These are phyloP conservation scores for Drosophila neutralis DNA, from an alignment of 2,888 invertebrate genomes.

Conservation along the genomic window DNA sequence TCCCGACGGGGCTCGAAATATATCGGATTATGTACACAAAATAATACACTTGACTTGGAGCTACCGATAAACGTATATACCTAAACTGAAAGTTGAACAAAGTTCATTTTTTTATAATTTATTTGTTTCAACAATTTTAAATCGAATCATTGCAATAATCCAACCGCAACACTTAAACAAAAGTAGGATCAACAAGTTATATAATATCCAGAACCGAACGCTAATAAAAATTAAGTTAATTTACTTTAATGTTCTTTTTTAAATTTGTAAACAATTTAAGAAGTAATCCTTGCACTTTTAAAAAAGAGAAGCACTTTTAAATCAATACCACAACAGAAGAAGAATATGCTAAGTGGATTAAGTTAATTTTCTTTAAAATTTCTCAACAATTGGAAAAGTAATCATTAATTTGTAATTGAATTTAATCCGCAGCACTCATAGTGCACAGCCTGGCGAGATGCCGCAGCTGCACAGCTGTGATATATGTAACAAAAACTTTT, in stretches of 20 bases:
- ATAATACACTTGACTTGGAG: background rate
- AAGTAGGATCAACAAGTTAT: background rate
- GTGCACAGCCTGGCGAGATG: constrained; percentile 79
- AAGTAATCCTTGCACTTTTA: background rate
- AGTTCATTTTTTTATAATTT: too few relatives aligned
- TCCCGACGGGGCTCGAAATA: background rate
- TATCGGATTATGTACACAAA: background rate
- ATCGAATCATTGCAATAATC: background rate
- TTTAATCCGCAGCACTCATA: constrained; percentile 77
- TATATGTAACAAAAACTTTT: constrained; percentile 88
- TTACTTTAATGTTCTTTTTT: background rate
- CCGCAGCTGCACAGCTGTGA: constrained; percentile 87
- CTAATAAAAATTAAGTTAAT: background rate
- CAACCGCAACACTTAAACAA: background rate
- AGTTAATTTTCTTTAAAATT: background rate
- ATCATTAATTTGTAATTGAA: background rate
- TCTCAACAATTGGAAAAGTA: background rate
- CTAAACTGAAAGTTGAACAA: background rate
- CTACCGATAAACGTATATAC: background rate
- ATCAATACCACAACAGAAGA: too few relatives aligned
- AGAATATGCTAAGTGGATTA: background rate
- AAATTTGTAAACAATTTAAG: background rate
- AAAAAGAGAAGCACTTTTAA: background rate
- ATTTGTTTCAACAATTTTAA: too few relatives aligned
- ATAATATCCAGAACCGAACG: background rate